phyloP scores from a whole-genome alignment of 2,797 vertebrate species.

The Myripristis murdjan region DNA sequence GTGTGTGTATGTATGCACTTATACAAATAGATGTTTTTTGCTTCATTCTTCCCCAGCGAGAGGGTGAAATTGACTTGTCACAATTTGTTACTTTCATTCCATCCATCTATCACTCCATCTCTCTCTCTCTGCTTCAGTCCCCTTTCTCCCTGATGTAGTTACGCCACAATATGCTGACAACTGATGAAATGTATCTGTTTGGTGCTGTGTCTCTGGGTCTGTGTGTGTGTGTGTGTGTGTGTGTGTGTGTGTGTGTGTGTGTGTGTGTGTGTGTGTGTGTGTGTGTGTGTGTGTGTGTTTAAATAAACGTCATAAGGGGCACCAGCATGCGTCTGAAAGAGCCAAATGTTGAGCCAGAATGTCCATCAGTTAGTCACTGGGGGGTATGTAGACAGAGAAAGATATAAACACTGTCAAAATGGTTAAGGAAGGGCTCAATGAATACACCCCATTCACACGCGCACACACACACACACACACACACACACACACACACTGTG shows the following conservation, averaged over 20 bases:
- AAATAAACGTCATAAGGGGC: constrained; percentile 10
- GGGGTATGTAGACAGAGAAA: neutral
- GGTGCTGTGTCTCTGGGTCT: too few species aligned
- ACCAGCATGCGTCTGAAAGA: neutral
- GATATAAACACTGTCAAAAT: neutral
- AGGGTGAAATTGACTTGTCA: constrained; percentile 61
- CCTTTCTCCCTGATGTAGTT: constrained; percentile 51
- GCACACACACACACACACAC: neutral
- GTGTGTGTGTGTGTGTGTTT: constrained; percentile 27
- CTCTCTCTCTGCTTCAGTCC: constrained; percentile 21
- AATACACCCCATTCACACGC: neutral
- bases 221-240: too few species aligned
- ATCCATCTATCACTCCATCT: constrained; percentile 45
- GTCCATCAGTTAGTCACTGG: neutral
- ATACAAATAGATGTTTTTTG: constrained; percentile 30
- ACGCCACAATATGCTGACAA: constrained; percentile 29
- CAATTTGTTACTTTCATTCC: constrained; percentile 42
- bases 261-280: neutral
- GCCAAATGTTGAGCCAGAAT: constrained; percentile 12
- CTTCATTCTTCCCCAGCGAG: constrained; percentile 45
- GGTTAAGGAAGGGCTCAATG: too few species aligned
- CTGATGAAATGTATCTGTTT: constrained; percentile 39
- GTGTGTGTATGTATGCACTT: constrained; percentile 14
- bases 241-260: too few species aligned
- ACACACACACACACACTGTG: too few species aligned